These are phyloP conservation scores for Melieria picta DNA, from an alignment of 2,888 invertebrate species.

Conservation along the genomic window DNA sequence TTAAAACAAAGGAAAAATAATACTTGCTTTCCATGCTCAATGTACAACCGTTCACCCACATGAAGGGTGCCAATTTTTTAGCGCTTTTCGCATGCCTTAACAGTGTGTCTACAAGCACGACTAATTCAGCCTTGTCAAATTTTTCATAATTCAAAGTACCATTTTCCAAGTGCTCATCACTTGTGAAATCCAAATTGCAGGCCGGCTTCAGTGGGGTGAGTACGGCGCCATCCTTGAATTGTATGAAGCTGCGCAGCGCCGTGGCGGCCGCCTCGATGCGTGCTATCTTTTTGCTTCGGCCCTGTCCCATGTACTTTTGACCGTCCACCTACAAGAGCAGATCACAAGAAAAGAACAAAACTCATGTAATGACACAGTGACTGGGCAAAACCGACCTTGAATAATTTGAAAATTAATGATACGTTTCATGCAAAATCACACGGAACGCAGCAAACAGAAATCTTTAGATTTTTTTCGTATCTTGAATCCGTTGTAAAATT, in stretches of 20 bases:
- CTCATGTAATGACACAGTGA: no score
- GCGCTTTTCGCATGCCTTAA: constrained; percentile 56
- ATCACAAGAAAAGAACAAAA: no score
- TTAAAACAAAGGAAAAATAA: constrained; percentile 52
- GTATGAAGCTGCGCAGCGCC: constrained; percentile 70
- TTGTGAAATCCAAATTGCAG: constrained; percentile 68
- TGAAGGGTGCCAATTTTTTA: constrained; percentile 41
- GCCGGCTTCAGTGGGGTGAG: constrained; percentile 62
- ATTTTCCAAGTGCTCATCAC: constrained; percentile 67
- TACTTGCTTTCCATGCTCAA: constrained; percentile 67
- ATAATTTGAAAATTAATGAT: no score
- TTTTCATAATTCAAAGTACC: constrained; percentile 57
- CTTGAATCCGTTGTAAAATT: no score
- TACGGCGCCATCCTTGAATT: constrained; percentile 68
- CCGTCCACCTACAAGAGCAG: constrained; percentile 67
- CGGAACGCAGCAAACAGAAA: no score
- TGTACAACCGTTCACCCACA: constrained; percentile 42
- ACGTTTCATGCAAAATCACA: no score
- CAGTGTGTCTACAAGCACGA: constrained; percentile 57
- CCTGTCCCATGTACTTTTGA: constrained; percentile 69
- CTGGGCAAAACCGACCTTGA: no score
- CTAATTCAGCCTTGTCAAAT: constrained; percentile 50
- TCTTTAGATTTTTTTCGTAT: no score
- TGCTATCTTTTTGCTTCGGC: constrained; percentile 71
- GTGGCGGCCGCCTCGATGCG: constrained; percentile 70